phyloP scores from a whole-genome alignment of 2,888 invertebrate genomes.

The Mythimna lalbum region DNA sequence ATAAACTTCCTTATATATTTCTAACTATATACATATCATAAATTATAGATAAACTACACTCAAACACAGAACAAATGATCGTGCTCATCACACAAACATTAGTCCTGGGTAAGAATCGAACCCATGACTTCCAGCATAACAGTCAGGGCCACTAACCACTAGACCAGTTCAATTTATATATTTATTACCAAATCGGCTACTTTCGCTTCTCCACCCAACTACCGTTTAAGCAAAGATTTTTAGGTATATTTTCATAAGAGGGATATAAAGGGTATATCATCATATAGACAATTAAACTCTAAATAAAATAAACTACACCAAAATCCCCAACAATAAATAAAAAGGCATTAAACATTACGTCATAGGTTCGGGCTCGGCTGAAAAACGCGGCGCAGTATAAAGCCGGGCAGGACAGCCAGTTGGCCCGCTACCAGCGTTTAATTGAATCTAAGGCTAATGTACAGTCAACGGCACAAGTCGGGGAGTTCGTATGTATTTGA shows the following conservation, averaged over 20 bases:
- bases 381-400: slow-evolving; percentile 41
- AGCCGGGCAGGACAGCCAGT: slow-evolving; percentile 39
- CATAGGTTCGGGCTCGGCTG: slow-evolving; percentile 26
- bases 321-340: slow-evolving; percentile 32
- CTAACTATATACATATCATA: too few relatives aligned
- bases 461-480: slow-evolving; percentile 33
- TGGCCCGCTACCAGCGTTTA: slow-evolving; percentile 60
- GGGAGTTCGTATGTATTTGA: neutral
- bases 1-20: too few relatives aligned
- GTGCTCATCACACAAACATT: too few relatives aligned
- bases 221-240: too few relatives aligned
- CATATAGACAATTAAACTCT: neutral
- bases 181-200: too few relatives aligned
- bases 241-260: neutral
- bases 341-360: slow-evolving; percentile 35
- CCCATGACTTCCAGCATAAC: too few relatives aligned
- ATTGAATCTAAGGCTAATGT: slow-evolving; percentile 50
- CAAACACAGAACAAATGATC: too few relatives aligned
- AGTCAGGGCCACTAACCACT: too few relatives aligned
- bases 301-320: neutral
- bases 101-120: too few relatives aligned
- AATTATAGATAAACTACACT: too few relatives aligned
- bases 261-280: neutral
- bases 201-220: too few relatives aligned
- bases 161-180: too few relatives aligned